These are phyloP conservation scores for Microdon myrmicae DNA, from an alignment of 2,888 invertebrate genomes.

Conservation along the genomic window DNA sequence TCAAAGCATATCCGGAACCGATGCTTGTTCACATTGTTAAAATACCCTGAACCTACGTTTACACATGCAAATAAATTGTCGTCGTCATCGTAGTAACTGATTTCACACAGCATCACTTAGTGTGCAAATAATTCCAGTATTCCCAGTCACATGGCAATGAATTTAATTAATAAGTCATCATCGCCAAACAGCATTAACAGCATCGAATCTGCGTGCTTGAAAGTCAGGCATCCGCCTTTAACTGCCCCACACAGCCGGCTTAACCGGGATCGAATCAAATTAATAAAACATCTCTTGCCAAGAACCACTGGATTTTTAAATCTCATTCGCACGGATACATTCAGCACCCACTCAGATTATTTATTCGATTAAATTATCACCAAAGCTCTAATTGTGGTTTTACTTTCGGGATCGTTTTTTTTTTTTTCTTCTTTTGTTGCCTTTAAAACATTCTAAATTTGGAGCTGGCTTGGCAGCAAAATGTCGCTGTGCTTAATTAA, in stretches of 20 bases:
- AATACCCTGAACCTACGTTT: neutral
- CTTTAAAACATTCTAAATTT: no score
- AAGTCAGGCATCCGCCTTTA: slow-evolving; percentile 12
- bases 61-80: slow-evolving; percentile 4
- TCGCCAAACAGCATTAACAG: neutral
- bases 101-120: slow-evolving; percentile 12
- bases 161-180: slow-evolving; percentile 22
- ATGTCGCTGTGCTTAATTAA: no score
- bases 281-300: no score
- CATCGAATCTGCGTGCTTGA: slow-evolving; percentile 2
- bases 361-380: no score
- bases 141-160: slow-evolving; percentile 19
- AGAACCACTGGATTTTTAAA: no score
- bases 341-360: no score
- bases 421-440: no score
- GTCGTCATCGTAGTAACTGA: slow-evolving; percentile 2
- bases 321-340: no score
- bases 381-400: no score
- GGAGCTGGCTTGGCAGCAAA: no score
- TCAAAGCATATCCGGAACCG: slow-evolving; percentile 22
- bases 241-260: neutral
- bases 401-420: no score
- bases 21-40: slow-evolving; percentile 12
- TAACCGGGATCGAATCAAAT: neutral
- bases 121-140: slow-evolving; percentile 23